phyloP scores from a whole-genome alignment of 2,888 invertebrate genomes.

The Cryptosula pallasiana region DNA sequence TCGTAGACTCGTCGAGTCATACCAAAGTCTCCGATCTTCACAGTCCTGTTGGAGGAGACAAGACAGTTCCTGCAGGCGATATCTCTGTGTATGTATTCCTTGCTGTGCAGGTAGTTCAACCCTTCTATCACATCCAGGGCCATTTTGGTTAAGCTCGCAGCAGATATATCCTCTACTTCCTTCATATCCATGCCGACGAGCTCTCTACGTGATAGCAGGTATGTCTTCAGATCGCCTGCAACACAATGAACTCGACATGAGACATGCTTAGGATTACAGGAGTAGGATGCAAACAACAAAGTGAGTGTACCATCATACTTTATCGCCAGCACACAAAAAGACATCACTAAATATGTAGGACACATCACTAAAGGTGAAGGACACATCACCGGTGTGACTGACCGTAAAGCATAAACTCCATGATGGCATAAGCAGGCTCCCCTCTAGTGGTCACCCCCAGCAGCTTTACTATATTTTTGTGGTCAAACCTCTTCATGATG shows the following conservation, averaged over 20 bases:
- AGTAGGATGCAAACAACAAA: not conserved
- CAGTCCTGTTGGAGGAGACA: slow-evolving; percentile 66
- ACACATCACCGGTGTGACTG: no score
- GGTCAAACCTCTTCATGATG: slow-evolving; percentile 87
- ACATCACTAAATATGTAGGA: no score
- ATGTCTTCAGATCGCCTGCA: slow-evolving; percentile 77
- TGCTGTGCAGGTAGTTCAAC: slow-evolving; percentile 74
- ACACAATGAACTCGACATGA: slow-evolving; percentile 9
- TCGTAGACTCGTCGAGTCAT: slow-evolving; percentile 84
- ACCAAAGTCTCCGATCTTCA: slow-evolving; percentile 81
- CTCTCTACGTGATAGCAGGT: slow-evolving; percentile 75
- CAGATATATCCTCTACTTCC: slow-evolving; percentile 68
- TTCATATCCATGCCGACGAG: slow-evolving; percentile 59
- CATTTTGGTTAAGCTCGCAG: slow-evolving; percentile 75
- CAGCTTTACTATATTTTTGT: slow-evolving; percentile 78
- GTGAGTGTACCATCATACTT: no score
- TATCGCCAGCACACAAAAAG: no score
- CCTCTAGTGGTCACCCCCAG: slow-evolving; percentile 79
- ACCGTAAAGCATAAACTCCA: slow-evolving; percentile 90
- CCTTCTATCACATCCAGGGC: slow-evolving; percentile 82
- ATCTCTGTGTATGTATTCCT: slow-evolving; percentile 84
- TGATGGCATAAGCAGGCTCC: slow-evolving; percentile 82
- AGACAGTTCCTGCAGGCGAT: slow-evolving; percentile 74
- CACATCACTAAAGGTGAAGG: no score
- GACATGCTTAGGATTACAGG: not conserved